Percentiles rank a stretch among this genome's conserved stretches.
These are phyloP conservation scores for Baccha elongata DNA, from an alignment of 2,888 invertebrate species.

Conservation along the genomic window DNA sequence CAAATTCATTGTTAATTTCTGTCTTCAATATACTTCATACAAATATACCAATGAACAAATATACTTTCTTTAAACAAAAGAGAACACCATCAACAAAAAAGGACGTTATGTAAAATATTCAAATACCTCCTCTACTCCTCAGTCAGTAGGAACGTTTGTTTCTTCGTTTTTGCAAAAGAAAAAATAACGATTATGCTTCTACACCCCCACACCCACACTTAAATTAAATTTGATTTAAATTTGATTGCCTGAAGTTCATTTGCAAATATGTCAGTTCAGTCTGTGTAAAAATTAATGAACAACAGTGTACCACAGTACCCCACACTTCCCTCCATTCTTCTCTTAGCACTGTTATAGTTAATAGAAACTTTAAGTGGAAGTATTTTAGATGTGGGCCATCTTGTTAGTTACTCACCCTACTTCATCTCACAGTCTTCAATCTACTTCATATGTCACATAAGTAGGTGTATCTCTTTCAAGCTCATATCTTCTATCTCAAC, in stretches of 20 bases:
- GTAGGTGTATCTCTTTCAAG: slow-evolving; percentile 5
- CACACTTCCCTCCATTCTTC: slow-evolving; percentile 36
- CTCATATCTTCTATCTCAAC: slow-evolving; percentile 36
- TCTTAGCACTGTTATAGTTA: slow-evolving; percentile 27
- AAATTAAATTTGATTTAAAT: slow-evolving; percentile 63
- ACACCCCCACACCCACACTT: slow-evolving; percentile 12
- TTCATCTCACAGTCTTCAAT: slow-evolving; percentile 2
- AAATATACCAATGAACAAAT: no score
- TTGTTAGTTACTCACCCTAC: neutral
- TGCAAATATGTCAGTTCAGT: slow-evolving; percentile 33
- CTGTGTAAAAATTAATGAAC: slow-evolving; percentile 61
- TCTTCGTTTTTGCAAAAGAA: slow-evolving; percentile 18
- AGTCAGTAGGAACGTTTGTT: no score
- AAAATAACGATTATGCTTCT: neutral
- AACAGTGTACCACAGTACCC: slow-evolving; percentile 15
- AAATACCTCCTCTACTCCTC: neutral
- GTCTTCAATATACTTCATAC: no score
- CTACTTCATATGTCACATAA: slow-evolving; percentile 40
- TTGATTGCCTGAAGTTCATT: slow-evolving; percentile 62
- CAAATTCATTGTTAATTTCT: no score
- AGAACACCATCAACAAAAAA: neutral
- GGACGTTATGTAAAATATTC: neutral
- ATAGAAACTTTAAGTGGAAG: slow-evolving; percentile 51
- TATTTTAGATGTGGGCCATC: slow-evolving; percentile 10
- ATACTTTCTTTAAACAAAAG: neutral